Evolutionary conservation across 1,140 invertebrate genomes (phyloP).

Genomic region (Lucilia cuprina): DNA sequence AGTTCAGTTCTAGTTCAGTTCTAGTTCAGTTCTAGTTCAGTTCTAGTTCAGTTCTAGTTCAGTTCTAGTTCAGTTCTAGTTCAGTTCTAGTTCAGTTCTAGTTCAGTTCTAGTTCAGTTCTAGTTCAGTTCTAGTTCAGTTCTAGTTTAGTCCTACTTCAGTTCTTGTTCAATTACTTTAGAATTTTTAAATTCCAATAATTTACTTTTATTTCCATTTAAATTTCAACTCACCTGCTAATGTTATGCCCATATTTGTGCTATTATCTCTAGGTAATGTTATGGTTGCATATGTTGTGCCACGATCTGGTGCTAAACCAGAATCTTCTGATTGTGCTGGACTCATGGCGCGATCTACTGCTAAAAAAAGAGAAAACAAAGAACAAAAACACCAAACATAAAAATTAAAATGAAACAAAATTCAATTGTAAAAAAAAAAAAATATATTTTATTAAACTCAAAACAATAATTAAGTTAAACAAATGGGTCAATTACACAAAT

Average conservation of each 20-base stretch:
- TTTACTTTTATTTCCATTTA: too few species aligned
- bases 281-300: slow-evolving; percentile 62
- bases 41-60: too few species aligned
- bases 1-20: too few species aligned
- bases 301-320: slow-evolving; percentile 59
- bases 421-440: neutral
- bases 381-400: neutral
- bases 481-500: neutral
- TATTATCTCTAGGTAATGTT: slow-evolving; percentile 58
- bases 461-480: neutral
- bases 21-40: too few species aligned
- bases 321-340: slow-evolving; percentile 62
- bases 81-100: too few species aligned
- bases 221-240: slow-evolving; percentile 57
- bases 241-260: slow-evolving; percentile 58
- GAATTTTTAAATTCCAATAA: too few species aligned
- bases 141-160: too few species aligned
- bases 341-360: slow-evolving; percentile 61
- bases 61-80: too few species aligned
- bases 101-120: too few species aligned
- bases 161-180: too few species aligned
- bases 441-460: neutral
- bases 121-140: too few species aligned
- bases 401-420: slow-evolving; percentile 24
- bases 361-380: slow-evolving; percentile 40